Evolutionary conservation across 1,140 invertebrate species (phyloP), one percentile per base, ranked within the genome.

Genomic region (Pogonomyrmex californicus): DNA sequence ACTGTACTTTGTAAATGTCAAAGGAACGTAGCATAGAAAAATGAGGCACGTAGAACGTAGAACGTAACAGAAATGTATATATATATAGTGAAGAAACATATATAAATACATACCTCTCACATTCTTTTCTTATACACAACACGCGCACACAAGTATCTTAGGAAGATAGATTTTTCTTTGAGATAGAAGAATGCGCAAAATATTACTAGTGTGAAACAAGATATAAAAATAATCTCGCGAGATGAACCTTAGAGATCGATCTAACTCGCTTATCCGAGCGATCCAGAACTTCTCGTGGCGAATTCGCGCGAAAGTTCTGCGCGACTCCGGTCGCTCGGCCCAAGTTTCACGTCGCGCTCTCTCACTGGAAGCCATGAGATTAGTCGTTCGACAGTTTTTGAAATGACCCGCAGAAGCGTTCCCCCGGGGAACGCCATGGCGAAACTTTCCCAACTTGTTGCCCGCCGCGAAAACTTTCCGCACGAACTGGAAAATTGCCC

Each of bases 381-480:
- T 86, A 91, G 86, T 86, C 88, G 89, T 90, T 88, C 88, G 79
- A 65, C 63, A 82, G 51, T 82, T 77, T 91, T 76, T 60, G 76
- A 86, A 86, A 86, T 51, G 71, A 36, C n/a, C 49, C 62, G 73
- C 47, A 68, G 70, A 83, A 89, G 7, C 87, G 56, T 68, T 79
- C 70, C 49, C 73, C 12, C 76, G 38, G n/a, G 71, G 36, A 5
- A 44, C 23, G 49, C 51, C 89, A 66, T 81, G 89, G 83, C 86
- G 60, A 76, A 90, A 90, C 86, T 90, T 90, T 76, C 58, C 58
- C 81, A 91, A 91, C 89, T 91, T 90, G 89, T 91, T 91, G 89
- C 89, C 89, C 65, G 89, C 51, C 81, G 58, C 65, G 81, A 17
- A 86, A 91, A 91, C 81, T 91, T 91, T 90, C 76, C 58, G 71